phyloP scores from a whole-genome alignment of 2,113 vertebrate genomes.

The Trematomus loennbergii region DNA sequence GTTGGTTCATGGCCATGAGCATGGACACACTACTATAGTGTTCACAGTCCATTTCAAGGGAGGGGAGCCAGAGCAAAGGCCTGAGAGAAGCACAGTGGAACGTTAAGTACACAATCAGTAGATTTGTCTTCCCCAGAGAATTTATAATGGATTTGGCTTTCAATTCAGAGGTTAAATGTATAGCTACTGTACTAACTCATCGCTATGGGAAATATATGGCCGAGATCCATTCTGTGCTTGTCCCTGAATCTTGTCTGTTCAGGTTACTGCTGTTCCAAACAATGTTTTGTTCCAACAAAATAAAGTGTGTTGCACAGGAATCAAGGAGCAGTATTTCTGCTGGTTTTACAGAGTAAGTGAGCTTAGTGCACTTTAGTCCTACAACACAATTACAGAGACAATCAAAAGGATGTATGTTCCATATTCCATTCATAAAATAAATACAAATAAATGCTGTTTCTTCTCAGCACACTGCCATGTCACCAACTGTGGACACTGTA shows the following conservation, averaged over 20 bases:
- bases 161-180: slow-evolving; percentile 62
- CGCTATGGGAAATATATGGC: slow-evolving; percentile 48
- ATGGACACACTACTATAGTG: slow-evolving; percentile 37
- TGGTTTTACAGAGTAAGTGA: not conserved
- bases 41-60: slow-evolving; percentile 48
- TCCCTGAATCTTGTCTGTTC: slow-evolving; percentile 38
- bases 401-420: not conserved
- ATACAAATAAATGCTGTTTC: too few relatives aligned
- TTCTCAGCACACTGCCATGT: too few relatives aligned
- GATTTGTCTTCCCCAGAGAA: slow-evolving; percentile 52
- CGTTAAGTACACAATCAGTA: slow-evolving; percentile 61
- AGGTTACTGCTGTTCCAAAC: slow-evolving; percentile 10
- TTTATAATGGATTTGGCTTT: slow-evolving; percentile 66
- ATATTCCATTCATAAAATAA: not conserved
- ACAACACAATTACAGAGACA: not conserved
- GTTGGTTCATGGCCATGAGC: slow-evolving; percentile 54
- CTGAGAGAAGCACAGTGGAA: slow-evolving; percentile 42
- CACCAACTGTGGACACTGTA: too few relatives aligned
- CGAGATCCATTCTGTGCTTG: slow-evolving; percentile 29
- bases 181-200: slow-evolving; percentile 42
- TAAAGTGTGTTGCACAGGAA: not conserved
- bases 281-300: not conserved
- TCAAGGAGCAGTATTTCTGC: not conserved
- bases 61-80: slow-evolving; percentile 25
- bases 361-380: not conserved